These are phyloP conservation scores for Maniola hyperantus DNA, from an alignment of 2,888 invertebrate genomes.

Conservation along the genomic window DNA sequence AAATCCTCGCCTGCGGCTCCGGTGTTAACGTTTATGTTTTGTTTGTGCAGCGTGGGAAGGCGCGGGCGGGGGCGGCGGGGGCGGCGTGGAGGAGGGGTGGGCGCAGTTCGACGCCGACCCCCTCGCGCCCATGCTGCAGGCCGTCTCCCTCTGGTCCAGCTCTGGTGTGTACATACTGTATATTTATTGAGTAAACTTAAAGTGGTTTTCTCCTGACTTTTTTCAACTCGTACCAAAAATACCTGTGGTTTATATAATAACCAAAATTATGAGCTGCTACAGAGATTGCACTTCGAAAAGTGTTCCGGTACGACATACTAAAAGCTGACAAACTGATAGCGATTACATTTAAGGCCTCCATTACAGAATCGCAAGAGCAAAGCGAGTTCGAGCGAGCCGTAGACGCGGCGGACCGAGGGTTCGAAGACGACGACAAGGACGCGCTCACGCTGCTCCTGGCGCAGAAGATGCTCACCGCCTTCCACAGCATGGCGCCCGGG, in stretches of 20 bases:
- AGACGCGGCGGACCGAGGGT: constrained; percentile 33
- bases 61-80: constrained; percentile 36
- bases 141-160: constrained; percentile 11
- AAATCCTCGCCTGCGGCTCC: background rate
- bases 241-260: no score
- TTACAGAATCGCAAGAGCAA: constrained; percentile 28
- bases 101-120: constrained; percentile 58
- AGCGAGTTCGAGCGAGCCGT: constrained; percentile 28
- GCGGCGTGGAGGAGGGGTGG: constrained; percentile 52
- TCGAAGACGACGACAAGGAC: constrained; percentile 35
- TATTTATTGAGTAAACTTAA: no score
- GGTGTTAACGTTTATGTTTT: background rate
- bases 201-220: no score
- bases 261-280: no score
- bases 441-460: constrained; percentile 52
- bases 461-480: constrained; percentile 66
- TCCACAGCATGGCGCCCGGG: constrained; percentile 61
- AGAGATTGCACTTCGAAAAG: no score
- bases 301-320: no score
- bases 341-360: background rate
- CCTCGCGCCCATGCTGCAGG: constrained; percentile 32
- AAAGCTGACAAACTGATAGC: no score
- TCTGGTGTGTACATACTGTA: constrained; percentile 9
- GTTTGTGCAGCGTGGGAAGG: constrained; percentile 55
- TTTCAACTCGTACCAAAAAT: no score